Percentiles rank a stretch among this genome's conserved stretches.
Conservation (phyloP, 1,140 invertebrate species). For the Bombus superbus region DNA sequence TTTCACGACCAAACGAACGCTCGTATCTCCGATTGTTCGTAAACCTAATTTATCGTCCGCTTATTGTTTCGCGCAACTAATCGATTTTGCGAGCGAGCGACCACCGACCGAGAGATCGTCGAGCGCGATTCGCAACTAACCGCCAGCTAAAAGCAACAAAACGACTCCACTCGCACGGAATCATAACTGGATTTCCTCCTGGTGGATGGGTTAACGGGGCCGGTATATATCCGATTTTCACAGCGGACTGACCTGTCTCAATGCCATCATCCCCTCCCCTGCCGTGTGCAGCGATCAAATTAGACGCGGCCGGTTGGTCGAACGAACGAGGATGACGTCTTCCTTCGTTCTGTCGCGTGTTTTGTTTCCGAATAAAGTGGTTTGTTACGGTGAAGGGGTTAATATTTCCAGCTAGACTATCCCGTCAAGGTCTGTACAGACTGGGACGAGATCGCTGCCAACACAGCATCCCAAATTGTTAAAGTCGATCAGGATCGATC, state of each 20-base stretch:
- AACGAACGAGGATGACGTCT: conserved; percentile 71
- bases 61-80: conserved; percentile 16
- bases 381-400: not conserved
- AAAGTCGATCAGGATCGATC: no score
- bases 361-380: conserved; percentile 39
- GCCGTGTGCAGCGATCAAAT: conserved; percentile 64
- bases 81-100: conserved; percentile 36
- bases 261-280: conserved; percentile 51
- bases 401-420: conserved; percentile 1
- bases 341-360: conserved; percentile 61
- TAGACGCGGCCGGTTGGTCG: conserved; percentile 66
- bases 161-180: conserved; percentile 44
- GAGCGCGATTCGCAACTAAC: conserved; percentile 48
- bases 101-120: conserved; percentile 27
- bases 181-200: conserved; percentile 65
- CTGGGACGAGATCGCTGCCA: no score
- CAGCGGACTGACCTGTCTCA: conserved; percentile 71
- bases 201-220: conserved; percentile 10
- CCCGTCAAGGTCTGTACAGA: no score
- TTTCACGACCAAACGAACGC: not conserved
- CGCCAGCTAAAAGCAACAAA: conserved; percentile 44
- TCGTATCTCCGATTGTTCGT: not conserved
- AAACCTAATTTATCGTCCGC: conserved; percentile 35
- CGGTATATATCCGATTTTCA: conserved; percentile 67
- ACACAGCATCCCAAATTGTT: no score